Conservation (phyloP, 1,140 invertebrate species). For the Calliphora vicina region DNA sequence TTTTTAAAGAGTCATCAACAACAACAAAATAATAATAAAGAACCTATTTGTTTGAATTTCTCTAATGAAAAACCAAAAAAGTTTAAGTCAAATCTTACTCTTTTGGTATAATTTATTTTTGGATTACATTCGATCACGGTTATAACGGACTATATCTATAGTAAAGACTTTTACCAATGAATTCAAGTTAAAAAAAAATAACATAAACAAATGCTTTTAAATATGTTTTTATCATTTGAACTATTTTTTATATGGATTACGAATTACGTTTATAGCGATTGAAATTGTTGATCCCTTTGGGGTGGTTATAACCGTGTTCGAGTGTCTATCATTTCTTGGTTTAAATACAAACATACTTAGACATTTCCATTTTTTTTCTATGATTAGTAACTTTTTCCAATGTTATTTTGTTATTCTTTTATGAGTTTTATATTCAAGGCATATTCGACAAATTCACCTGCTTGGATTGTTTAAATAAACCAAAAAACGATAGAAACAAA, state of each 20-base stretch:
- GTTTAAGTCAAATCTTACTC: neutral
- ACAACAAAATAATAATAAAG: neutral
- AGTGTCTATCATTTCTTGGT: too few species aligned
- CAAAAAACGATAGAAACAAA: neutral
- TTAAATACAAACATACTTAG: neutral
- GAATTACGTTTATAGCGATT: neutral
- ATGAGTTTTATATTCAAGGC: slow-evolving; percentile 10
- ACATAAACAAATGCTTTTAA: too few species aligned
- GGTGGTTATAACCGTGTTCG: too few species aligned
- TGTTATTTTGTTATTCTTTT: neutral
- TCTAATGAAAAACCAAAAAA: slow-evolving; percentile 10
- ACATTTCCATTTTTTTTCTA: neutral
- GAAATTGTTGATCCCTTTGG: too few species aligned
- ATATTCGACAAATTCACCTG: slow-evolving; percentile 16
- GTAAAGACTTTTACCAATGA: too few species aligned
- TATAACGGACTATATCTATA: too few species aligned
- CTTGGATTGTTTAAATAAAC: neutral
- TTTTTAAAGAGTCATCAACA: neutral
- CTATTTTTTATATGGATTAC: too few species aligned
- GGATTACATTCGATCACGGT: too few species aligned
- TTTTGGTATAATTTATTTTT: neutral
- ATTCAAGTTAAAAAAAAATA: too few species aligned
- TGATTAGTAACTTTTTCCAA: neutral
- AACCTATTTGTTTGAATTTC: neutral
- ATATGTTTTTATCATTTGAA: too few species aligned